Evolutionary conservation across 2,888 invertebrate species (phyloP), one percentile per base, ranked within the genome.

Genomic region (Drosophila recens): DNA sequence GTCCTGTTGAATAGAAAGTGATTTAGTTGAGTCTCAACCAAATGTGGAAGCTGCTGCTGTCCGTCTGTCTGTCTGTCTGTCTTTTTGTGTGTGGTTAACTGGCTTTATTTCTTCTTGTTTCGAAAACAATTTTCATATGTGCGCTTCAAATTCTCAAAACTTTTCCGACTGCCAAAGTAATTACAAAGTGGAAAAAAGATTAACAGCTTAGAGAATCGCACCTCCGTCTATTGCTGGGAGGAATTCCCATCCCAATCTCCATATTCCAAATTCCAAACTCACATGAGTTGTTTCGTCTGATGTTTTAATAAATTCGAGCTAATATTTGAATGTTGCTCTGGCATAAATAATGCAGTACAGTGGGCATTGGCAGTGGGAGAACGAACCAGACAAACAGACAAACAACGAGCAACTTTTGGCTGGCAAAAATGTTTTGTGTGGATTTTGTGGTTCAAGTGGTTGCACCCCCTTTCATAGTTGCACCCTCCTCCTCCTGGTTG

Each of bases 111-210:
- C 42, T 68, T 72, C 59, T 72, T 71, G 48, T 69, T 67, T 72
- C 65, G 27, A 63, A 77, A 70, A 82, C 72, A 82, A 84, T 82
- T 83, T 84, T 78, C 54, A 71, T 69, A 82, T 79, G 59, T 70
- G 73, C 36, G 49, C 34, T 58, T 67, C 56, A 34, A 67, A 46
- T 36, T 36, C 23, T 34, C 27, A 36, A 83, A 89, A 90, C 75
- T 90, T 89, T 75, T 66, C 51, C 79, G 56, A 48, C 62, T 85
- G 82, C 79, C 87, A 90, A 90, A 90, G 90, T 90, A 91, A 91
- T 91, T 91, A 90, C 86, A 91, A 91, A 90, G 87, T 91, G 86
- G 72, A 78, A 66, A 75, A 85, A 87, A 90, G 90, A 90, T 91
- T 90, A 90, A 91, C 86, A 88, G 88, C 81, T 87, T 61, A 53